Evolutionary conservation across 2,888 invertebrate genomes (phyloP), one percentile per base, ranked within the genome.

Genomic region (Napeogenes inachia): DNA sequence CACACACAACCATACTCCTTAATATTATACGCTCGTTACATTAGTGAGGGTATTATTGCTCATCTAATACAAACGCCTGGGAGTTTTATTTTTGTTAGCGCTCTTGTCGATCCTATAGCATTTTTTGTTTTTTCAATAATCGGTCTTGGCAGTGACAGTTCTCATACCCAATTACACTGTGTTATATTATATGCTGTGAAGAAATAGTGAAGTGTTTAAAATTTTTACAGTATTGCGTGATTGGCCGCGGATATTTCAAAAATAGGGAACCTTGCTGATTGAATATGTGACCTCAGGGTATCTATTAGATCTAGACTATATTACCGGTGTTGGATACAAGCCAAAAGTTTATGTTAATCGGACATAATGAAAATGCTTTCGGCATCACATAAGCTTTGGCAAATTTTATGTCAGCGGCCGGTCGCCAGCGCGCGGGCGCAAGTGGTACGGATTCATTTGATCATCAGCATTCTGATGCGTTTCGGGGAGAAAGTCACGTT

Each of bases 101-200:
- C 70, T 68, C 78, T 83, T 82, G 84, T 82, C 79, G 76, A 73
- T 72, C 74, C 77, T 79, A 79, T 79, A 80, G 80, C 80, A 82
- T 87, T 86, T 78, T 82, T 80, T 75, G 75, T 67, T 59, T 54
- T 47, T 46, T 45, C 13, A 70, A 73, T 76, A 76, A 76, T 74
- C 71, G 83, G 73, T 80, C 84, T 87, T 87, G 87, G 84, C 87
- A 85, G 78, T 86, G 88, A 77, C 82, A 82, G 80, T 81, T 78
- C 67, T 55, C 30, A 57, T 65, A 68, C 42, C 38, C 45, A 55
- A 54, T 45, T 3, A 13, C 5, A 54, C n/a, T 21, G 21, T 21
- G 21, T 21, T 21, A 13, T 47, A 54, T 33, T 57, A 45, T 50
- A 45, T 56, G 38, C 35, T 56, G 35, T 56, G 13, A 38, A 56